A percentile compares a stretch with the other conserved stretches of the same genome.
Conservation (phyloP, 2,888 invertebrate species). For the Perdita meconis region DNA sequence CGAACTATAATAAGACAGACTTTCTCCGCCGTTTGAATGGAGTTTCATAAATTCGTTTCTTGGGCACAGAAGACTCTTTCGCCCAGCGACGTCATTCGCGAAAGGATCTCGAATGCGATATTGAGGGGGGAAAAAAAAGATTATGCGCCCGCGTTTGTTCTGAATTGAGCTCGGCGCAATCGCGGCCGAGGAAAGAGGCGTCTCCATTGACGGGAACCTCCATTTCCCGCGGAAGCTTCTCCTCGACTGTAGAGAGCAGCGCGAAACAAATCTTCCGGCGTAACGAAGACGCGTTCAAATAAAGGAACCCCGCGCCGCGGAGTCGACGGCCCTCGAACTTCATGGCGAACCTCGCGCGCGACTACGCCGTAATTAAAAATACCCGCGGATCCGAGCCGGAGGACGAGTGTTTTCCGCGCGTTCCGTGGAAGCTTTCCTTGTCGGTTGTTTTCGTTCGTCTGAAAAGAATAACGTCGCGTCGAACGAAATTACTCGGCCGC, state of each 20-base stretch:
- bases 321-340: constrained; percentile 29
- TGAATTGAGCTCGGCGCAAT: constrained; percentile 34
- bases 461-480: constrained; percentile 14
- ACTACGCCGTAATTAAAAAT: constrained; percentile 52
- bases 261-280: constrained; percentile 39
- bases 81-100: constrained; percentile 26
- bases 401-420: constrained; percentile 9
- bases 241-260: constrained; percentile 21
- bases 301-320: constrained; percentile 38
- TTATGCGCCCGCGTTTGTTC: not conserved
- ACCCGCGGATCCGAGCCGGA: constrained; percentile 20
- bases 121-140: not conserved
- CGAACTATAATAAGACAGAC: constrained; percentile 22
- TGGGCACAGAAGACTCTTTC: constrained; percentile 8
- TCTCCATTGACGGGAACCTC: constrained; percentile 18
- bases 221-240: constrained; percentile 15
- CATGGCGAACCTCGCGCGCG: not conserved
- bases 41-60: constrained; percentile 19
- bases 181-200: constrained; percentile 6
- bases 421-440: constrained; percentile 12
- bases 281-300: constrained; percentile 51
- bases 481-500: constrained; percentile 31
- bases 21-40: constrained; percentile 16
- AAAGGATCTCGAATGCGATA: not conserved
- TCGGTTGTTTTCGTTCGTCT: not conserved